Conservation (phyloP, 2,797 vertebrate genomes). For the Muscicapa striata region DNA sequence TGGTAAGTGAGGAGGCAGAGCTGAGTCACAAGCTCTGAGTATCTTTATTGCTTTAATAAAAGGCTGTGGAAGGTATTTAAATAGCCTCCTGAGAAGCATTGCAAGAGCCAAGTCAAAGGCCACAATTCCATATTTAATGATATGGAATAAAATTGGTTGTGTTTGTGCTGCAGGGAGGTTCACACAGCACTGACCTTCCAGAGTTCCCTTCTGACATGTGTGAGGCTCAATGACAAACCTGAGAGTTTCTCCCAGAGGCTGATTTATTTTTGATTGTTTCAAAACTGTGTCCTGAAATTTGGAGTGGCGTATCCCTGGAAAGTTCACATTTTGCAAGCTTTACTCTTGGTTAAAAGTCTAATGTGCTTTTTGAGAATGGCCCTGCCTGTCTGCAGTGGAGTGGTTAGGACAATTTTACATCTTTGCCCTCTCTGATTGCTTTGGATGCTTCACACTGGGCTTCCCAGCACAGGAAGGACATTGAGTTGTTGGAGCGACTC, state of each 20-base stretch:
- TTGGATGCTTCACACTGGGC: background rate
- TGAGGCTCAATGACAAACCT: background rate
- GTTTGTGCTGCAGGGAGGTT: slow-evolving; percentile 8
- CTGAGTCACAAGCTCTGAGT: background rate
- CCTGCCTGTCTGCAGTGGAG: background rate
- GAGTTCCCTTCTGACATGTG: background rate
- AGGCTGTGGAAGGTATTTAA: slow-evolving; percentile 34
- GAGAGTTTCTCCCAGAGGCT: background rate
- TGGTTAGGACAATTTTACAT: background rate
- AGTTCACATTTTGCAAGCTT: slow-evolving; percentile 12
- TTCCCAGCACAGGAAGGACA: background rate
- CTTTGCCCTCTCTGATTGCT: background rate
- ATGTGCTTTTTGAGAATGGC: background rate
- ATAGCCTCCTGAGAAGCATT: background rate
- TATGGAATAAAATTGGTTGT: background rate
- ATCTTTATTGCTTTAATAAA: slow-evolving; percentile 51
- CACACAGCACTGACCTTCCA: background rate
- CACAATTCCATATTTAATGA: background rate
- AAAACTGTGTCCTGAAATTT: background rate
- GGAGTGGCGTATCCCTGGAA: background rate
- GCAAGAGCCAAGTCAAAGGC: slow-evolving; percentile 20
- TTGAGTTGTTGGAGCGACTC: background rate
- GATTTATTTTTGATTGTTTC: slow-evolving; percentile 20
- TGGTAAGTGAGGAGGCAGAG: background rate
- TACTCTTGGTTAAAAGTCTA: background rate